phyloP scores from a whole-genome alignment of 2,888 invertebrate genomes.

The Gnatocerus cornutus region DNA sequence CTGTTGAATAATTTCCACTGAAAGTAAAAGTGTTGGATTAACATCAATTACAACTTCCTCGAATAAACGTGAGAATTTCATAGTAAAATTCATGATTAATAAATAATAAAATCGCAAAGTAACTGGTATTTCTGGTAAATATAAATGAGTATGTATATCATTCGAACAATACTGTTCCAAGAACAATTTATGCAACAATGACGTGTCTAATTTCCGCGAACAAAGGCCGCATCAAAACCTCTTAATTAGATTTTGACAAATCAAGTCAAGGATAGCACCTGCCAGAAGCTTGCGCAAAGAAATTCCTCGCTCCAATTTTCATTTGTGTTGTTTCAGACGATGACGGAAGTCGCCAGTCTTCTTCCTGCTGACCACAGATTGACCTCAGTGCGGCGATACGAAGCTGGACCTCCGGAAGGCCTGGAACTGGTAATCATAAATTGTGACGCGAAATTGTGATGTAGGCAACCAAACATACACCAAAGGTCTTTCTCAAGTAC shows the following conservation, averaged over 20 bases:
- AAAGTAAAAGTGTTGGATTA: too few relatives aligned
- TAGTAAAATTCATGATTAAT: too few relatives aligned
- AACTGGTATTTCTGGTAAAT: not conserved
- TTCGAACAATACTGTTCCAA: slow-evolving; percentile 4
- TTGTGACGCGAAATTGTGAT: not conserved
- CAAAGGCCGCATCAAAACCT: not conserved
- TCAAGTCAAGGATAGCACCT: slow-evolving; percentile 35
- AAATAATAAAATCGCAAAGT: too few relatives aligned
- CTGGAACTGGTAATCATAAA: slow-evolving; percentile 65
- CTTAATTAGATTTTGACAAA: slow-evolving; percentile 13
- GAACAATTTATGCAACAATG: slow-evolving; percentile 18
- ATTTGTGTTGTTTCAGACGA: slow-evolving; percentile 52
- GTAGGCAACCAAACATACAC: slow-evolving; percentile 38
- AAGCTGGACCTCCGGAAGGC: slow-evolving; percentile 69
- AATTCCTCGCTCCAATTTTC: slow-evolving; percentile 21
- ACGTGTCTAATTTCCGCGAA: slow-evolving; percentile 29
- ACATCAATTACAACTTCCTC: too few relatives aligned
- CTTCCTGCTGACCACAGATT: slow-evolving; percentile 75
- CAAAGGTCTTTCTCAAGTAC: slow-evolving; percentile 4
- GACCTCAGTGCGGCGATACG: slow-evolving; percentile 69
- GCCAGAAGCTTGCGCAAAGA: slow-evolving; percentile 25
- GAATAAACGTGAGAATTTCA: too few relatives aligned
- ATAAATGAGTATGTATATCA: slow-evolving; percentile 9
- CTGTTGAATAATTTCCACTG: too few relatives aligned
- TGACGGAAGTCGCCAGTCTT: slow-evolving; percentile 68